Base-by-base conservation (phyloP, 2,888 invertebrate genomes). In the Melikaiella ostensackeni region DNA sequence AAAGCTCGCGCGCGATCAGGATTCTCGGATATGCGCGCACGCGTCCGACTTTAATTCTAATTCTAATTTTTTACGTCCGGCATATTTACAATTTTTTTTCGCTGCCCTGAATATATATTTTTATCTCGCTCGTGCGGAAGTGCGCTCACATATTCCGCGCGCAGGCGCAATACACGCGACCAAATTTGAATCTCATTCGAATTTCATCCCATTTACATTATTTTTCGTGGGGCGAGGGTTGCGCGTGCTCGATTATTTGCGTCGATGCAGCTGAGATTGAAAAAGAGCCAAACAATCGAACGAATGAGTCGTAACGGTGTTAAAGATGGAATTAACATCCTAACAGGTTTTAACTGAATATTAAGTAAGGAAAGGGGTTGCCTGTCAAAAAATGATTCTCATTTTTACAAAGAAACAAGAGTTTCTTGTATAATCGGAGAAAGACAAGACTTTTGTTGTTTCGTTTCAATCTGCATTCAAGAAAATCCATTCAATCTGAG, bases 21-120 rank as follows among this genome's bases (percentile, higher is more conserved):
- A 83, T 82, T 82, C 80, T 75, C 74, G 70, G 84, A 85, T 87
- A 86, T 84, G 83, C 85, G 82, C 81, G 85, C 89, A 87, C 89
- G 88, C 87, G 88, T 86, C 83, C 86, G 81, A 84, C 83, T 83
- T 78, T 83, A 84, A 89, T 90, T 89, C 88, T 88, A 88, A 89
- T 90, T 90, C 88, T 89, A 88, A 88, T 70, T 70, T 70, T 89
- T 84, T 84, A 77, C 77, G 74, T 82, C 74, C 78, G 75, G 76
- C 66, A 50, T 70, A 78, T 76, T 78, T 78, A 78, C 74, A 76
- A 11, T 75, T 75, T 75, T 70, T 64, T 38, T 33, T 35, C 11
- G 6, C 35, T n/a, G n/a, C n/a, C n/a, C 61, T 33, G 13, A 9
- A 7, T 77, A 76, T 30, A 55, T 76, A 80, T 81, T 80, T 77